Percentiles rank a stretch among this genome's conserved stretches.
Evolutionary conservation across 1,140 invertebrate genomes (phyloP).

Genomic region (Akabosia matsudoensis): DNA sequence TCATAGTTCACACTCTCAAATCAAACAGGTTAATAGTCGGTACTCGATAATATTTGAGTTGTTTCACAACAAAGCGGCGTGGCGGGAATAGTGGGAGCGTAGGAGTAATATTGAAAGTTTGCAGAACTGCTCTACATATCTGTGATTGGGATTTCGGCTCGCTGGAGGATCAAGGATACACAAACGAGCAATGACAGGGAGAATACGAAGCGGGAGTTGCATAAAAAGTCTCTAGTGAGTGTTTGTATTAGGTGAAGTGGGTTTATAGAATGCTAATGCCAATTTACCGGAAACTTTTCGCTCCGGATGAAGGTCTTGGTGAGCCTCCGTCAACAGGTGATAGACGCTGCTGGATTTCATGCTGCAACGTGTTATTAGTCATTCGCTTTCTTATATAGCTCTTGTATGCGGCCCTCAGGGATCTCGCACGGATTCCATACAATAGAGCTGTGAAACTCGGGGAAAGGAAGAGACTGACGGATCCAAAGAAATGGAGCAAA

Average conservation of each 20-base stretch:
- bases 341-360: slow-evolving; percentile 46
- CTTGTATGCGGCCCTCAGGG: slow-evolving; percentile 43
- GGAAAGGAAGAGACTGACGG: slow-evolving; percentile 41
- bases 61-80: too few relatives aligned
- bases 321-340: slow-evolving; percentile 46
- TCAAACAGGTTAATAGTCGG: too few relatives aligned
- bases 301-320: slow-evolving; percentile 43
- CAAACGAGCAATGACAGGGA: too few relatives aligned
- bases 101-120: too few relatives aligned
- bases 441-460: slow-evolving; percentile 43
- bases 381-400: slow-evolving; percentile 46
- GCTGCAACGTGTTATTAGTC: slow-evolving; percentile 45
- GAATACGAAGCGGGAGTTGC: too few relatives aligned
- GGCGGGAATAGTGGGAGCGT: too few relatives aligned
- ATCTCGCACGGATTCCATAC: slow-evolving; percentile 45
- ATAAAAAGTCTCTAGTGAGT: too few relatives aligned
- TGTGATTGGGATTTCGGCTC: too few relatives aligned
- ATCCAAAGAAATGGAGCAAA: slow-evolving; percentile 29
- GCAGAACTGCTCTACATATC: too few relatives aligned
- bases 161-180: background rate
- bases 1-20: background rate
- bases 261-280: background rate
- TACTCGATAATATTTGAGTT: too few relatives aligned
- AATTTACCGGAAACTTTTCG: slow-evolving; percentile 47
- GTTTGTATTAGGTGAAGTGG: background rate